Evolutionary conservation across 2,797 vertebrate genomes (phyloP).

Genomic region (Urocyon cinereoargenteus): DNA sequence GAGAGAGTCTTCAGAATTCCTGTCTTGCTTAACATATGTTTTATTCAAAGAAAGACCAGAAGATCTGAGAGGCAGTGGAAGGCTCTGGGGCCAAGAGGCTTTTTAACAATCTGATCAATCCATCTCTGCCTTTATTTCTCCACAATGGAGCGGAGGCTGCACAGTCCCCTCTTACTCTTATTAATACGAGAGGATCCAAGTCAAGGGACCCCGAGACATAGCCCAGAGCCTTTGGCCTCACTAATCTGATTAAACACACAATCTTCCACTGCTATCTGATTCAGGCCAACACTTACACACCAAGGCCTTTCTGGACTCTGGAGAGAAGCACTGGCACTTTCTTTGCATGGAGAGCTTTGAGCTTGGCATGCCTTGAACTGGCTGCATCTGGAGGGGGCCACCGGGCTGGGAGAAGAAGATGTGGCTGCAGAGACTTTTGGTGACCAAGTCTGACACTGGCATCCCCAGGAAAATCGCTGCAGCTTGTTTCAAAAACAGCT

Average conservation of each 20-base stretch:
- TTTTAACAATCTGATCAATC: not conserved
- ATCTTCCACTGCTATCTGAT: not conserved
- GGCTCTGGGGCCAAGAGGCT: not conserved
- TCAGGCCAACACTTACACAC: not conserved
- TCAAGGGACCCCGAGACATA: not conserved
- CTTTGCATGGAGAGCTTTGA: not conserved
- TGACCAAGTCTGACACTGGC: not conserved
- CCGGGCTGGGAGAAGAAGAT: not conserved
- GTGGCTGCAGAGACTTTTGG: not conserved
- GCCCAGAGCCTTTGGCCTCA: not conserved
- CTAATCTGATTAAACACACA: not conserved
- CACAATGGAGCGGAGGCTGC: not conserved
- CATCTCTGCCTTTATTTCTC: not conserved
- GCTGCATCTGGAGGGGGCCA: not conserved
- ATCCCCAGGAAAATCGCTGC: not conserved
- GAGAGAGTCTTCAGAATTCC: not conserved
- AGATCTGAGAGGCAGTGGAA: not conserved
- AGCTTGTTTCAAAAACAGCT: constrained; percentile 74
- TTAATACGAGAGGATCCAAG: not conserved
- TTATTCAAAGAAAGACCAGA: constrained; percentile 48
- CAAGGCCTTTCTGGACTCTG: not conserved
- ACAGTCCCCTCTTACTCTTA: not conserved
- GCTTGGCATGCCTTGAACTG: not conserved
- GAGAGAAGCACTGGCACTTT: not conserved
- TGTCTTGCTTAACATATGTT: not conserved